Percentiles rank a stretch among this genome's conserved stretches.
These are phyloP conservation scores for Scolopax mira DNA, from an alignment of 2,113 vertebrate genomes.

Conservation along the genomic window DNA sequence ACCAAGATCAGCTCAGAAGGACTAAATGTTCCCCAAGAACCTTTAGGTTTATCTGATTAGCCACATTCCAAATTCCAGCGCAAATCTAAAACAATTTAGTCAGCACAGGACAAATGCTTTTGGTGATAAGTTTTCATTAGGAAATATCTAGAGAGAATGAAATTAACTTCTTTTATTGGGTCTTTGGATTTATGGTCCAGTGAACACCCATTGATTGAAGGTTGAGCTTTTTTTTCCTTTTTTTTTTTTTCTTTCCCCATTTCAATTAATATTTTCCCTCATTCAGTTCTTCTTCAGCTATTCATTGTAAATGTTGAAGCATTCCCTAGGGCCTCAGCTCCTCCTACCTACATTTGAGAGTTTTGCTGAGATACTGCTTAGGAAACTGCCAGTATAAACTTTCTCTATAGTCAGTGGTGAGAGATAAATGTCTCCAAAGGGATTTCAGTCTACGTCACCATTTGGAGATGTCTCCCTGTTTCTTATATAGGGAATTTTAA, in stretches of 20 bases:
- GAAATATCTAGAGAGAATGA: constrained; percentile 14
- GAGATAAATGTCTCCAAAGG: background rate
- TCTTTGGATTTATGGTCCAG: constrained; percentile 22
- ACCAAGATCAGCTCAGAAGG: background rate
- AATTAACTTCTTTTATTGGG: constrained; percentile 10
- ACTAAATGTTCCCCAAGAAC: constrained; percentile 17
- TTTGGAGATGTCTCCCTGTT: background rate
- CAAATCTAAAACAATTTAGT: constrained; percentile 1
- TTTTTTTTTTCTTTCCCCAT: background rate
- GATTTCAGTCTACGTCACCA: background rate
- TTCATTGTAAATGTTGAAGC: background rate
- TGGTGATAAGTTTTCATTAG: constrained; percentile 6
- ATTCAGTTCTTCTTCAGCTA: background rate
- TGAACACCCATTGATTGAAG: background rate
- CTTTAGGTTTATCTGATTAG: constrained; percentile 1
- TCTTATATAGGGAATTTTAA: background rate
- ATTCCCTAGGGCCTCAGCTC: background rate
- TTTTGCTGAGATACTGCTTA: background rate
- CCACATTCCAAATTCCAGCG: constrained; percentile 24
- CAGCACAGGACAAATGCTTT: constrained; percentile 7
- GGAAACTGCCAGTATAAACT: background rate
- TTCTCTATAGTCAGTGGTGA: background rate
- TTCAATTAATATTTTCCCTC: background rate
- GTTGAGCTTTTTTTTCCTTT: background rate
- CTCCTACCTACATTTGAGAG: background rate